Percentiles rank a stretch among this genome's conserved stretches.
Conservation (phyloP, 2,113 vertebrate genomes). For the Crotalus tigris region DNA sequence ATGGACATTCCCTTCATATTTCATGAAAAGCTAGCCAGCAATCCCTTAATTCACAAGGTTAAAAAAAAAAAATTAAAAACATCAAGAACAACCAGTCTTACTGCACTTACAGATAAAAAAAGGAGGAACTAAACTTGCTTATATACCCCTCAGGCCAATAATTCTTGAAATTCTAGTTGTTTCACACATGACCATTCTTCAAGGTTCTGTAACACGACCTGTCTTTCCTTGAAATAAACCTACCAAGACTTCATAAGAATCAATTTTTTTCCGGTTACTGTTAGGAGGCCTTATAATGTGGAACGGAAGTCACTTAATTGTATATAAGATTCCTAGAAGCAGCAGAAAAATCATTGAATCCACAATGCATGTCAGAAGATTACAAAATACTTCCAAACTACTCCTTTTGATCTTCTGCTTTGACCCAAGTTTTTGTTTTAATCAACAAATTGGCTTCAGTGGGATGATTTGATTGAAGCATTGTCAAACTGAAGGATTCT, state of each 20-base stretch:
- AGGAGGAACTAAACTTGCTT: not conserved
- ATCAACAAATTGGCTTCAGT: not conserved
- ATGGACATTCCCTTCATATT: not conserved
- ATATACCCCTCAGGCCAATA: not conserved
- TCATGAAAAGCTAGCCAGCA: not conserved
- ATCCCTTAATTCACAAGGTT: not conserved
- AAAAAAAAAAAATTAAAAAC: not conserved
- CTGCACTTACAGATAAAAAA: not conserved
- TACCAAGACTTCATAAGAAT: not conserved
- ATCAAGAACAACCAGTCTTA: not conserved
- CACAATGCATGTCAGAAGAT: not conserved
- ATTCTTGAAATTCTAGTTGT: not conserved
- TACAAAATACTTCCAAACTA: not conserved
- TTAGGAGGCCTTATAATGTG: not conserved
- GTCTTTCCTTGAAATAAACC: not conserved
- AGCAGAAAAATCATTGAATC: not conserved
- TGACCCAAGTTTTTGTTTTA: not conserved
- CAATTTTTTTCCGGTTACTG: not conserved
- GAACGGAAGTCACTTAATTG: not conserved
- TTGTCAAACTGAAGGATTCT: not conserved
- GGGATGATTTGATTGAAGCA: not conserved
- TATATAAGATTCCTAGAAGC: not conserved
- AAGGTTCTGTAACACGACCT: not conserved
- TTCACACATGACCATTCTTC: not conserved
- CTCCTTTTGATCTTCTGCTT: not conserved